phyloP scores from a whole-genome alignment of 2,113 vertebrate genomes.

The Microcebus griseorufus region DNA sequence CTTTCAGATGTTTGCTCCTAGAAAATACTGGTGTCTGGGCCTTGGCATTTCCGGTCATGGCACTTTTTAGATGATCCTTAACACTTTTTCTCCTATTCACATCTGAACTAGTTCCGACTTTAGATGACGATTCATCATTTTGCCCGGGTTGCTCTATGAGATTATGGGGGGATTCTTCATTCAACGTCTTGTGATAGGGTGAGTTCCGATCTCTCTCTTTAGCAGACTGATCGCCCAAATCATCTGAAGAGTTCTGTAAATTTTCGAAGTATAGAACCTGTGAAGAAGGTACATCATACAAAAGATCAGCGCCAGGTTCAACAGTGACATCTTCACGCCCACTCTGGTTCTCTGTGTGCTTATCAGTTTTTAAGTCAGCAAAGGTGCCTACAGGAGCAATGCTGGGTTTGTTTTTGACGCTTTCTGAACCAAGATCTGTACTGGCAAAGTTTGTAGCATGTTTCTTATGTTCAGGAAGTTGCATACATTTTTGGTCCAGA shows the following conservation, averaged over 20 bases:
- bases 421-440: constrained; percentile 15
- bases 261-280: constrained; percentile 83
- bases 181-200: not conserved
- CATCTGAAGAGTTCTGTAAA: constrained; percentile 6
- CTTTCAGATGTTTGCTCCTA: constrained; percentile 87
- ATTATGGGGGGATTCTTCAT: not conserved
- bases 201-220: not conserved
- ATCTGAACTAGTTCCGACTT: constrained; percentile 27
- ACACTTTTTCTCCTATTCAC: constrained; percentile 86
- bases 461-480: constrained; percentile 7
- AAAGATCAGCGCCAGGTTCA: constrained; percentile 66
- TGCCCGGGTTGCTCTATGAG: not conserved
- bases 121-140: not conserved
- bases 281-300: constrained; percentile 87
- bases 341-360: not conserved
- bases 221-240: not conserved
- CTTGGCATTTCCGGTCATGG: constrained; percentile 93
- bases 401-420: not conserved
- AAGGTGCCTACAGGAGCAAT: not conserved
- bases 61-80: constrained; percentile 91
- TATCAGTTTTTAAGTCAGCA: not conserved
- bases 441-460: not conserved
- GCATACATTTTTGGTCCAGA: constrained; percentile 81
- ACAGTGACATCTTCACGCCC: fast-evolving
- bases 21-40: constrained; percentile 84